Evolutionary conservation across 2,113 vertebrate genomes (phyloP).

Genomic region (Xiphias gladius): DNA sequence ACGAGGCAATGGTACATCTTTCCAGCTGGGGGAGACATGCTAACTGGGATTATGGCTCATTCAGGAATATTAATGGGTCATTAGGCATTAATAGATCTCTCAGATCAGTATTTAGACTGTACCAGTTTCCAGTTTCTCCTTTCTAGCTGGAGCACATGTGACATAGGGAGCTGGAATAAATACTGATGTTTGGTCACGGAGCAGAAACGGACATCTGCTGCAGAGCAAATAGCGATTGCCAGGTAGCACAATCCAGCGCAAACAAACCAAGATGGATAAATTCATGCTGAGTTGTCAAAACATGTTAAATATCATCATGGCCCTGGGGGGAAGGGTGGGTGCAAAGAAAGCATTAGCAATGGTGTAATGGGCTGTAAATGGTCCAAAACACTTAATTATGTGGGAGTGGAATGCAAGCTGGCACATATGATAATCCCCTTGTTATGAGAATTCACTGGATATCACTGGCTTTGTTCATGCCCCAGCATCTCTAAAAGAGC

Average conservation of each 20-base stretch:
- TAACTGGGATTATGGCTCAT: constrained; percentile 61
- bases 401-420: constrained; percentile 71
- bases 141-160: not conserved
- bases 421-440: constrained; percentile 77
- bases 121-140: not conserved
- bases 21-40: constrained; percentile 59
- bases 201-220: constrained; percentile 20
- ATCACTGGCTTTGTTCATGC: constrained; percentile 71
- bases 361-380: constrained; percentile 71
- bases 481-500: constrained; percentile 64
- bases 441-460: constrained; percentile 80
- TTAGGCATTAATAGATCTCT: constrained; percentile 64
- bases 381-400: constrained; percentile 73
- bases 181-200: constrained; percentile 34
- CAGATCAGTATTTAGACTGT: constrained; percentile 60
- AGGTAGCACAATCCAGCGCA: constrained; percentile 43
- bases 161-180: constrained; percentile 5
- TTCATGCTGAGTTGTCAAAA: constrained; percentile 48
- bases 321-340: constrained; percentile 29
- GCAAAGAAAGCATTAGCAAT: constrained; percentile 53
- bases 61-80: constrained; percentile 62
- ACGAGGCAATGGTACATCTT: constrained; percentile 45
- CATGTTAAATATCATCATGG: constrained; percentile 54
- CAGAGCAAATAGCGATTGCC: constrained; percentile 32
- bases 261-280: constrained; percentile 44